phyloP scores from a whole-genome alignment of 2,113 vertebrate genomes.

The Periophthalmus modestus region DNA sequence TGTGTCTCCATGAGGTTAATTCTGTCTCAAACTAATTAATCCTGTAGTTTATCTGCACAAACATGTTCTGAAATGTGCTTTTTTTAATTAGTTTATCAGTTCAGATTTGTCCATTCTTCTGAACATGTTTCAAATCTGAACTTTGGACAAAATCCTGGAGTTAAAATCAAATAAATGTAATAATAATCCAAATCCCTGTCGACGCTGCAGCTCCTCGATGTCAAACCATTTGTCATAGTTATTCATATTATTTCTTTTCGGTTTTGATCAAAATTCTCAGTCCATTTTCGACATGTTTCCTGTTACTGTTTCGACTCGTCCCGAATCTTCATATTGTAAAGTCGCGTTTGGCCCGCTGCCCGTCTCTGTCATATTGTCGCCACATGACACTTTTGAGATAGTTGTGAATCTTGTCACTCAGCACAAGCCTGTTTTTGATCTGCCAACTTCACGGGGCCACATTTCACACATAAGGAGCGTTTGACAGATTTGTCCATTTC shows the following conservation, averaged over 20 bases:
- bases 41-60: too few relatives aligned
- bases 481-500: conserved; percentile 42
- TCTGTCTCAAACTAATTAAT: too few relatives aligned
- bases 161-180: too few relatives aligned
- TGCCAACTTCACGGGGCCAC: not conserved
- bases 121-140: too few relatives aligned
- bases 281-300: not conserved
- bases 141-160: too few relatives aligned
- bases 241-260: not conserved
- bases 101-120: too few relatives aligned
- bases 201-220: too few relatives aligned
- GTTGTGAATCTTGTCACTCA: conserved; percentile 21
- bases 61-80: too few relatives aligned
- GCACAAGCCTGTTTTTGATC: conserved; percentile 9
- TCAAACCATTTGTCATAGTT: not conserved
- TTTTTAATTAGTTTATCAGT: too few relatives aligned
- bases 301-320: not conserved
- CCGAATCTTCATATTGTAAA: not conserved
- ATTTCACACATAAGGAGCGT: conserved; percentile 36
- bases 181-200: too few relatives aligned
- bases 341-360: not conserved
- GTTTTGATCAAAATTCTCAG: not conserved
- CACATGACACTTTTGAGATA: conserved; percentile 5
- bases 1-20: too few relatives aligned
- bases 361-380: conserved; percentile 4